phyloP scores from a whole-genome alignment of 30 jellyfish, hydroid and myxozoan genomes.

The Hydra vulgaris region DNA sequence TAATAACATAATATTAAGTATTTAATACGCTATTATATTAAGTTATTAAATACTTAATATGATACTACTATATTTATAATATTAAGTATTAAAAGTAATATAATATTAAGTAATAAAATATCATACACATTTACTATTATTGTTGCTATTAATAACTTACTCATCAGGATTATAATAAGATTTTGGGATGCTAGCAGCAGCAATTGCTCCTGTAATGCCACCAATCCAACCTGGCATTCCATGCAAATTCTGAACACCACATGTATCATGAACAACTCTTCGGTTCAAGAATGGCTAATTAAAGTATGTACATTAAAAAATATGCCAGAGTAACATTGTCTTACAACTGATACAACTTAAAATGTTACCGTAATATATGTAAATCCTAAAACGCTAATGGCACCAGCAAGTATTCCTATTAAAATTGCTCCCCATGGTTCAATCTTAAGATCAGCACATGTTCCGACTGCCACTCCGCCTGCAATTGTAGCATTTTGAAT shows the following conservation, averaged over 20 bases:
- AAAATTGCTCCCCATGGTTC: slow-evolving; percentile 92
- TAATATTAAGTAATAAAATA: too few species aligned
- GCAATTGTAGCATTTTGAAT: slow-evolving; percentile 88
- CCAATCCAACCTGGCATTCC: slow-evolving; percentile 80
- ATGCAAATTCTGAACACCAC: slow-evolving; percentile 91
- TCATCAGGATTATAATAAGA: background rate
- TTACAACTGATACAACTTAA: too few species aligned
- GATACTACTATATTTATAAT: too few species aligned
- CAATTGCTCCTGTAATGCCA: slow-evolving; percentile 64
- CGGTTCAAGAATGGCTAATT: slow-evolving; percentile 57
- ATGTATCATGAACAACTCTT: slow-evolving; percentile 60
- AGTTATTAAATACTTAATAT: too few species aligned
- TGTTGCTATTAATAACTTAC: background rate
- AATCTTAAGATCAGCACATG: slow-evolving; percentile 66
- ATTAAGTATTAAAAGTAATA: too few species aligned
- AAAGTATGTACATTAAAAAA: background rate
- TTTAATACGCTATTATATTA: too few species aligned
- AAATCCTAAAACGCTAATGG: slow-evolving; percentile 58
- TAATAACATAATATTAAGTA: too few species aligned
- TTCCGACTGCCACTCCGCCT: slow-evolving; percentile 95
- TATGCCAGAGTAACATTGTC: too few species aligned
- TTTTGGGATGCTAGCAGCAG: slow-evolving; percentile 45
- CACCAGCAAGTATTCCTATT: slow-evolving; percentile 74
- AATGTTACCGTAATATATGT: slow-evolving; percentile 66
- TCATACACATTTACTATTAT: too few species aligned